Evolutionary conservation across 2,113 vertebrate genomes (phyloP).

Genomic region (Sorex araneus): DNA sequence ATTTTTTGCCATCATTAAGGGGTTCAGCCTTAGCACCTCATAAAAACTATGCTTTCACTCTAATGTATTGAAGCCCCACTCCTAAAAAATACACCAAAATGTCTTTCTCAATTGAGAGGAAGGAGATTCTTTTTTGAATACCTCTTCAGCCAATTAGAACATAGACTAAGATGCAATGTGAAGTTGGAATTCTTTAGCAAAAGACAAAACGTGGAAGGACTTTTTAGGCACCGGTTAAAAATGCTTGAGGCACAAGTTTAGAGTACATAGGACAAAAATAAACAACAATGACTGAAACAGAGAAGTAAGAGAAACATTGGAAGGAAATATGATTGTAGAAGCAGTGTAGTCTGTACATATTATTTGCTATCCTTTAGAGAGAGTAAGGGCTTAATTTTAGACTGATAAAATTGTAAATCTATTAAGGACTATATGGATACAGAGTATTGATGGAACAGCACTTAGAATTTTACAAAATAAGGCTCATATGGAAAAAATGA

Average conservation of each 20-base stretch:
- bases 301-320: not conserved
- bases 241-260: not conserved
- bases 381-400: not conserved
- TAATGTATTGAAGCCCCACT: not conserved
- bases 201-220: not conserved
- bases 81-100: not conserved
- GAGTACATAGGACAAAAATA: not conserved
- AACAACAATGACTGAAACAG: not conserved
- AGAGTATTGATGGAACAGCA: not conserved
- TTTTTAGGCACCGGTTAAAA: not conserved
- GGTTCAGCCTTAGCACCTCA: not conserved
- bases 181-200: not conserved
- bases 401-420: not conserved
- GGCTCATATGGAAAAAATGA: not conserved
- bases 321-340: not conserved
- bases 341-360: not conserved
- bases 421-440: not conserved
- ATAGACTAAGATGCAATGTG: not conserved
- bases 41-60: not conserved
- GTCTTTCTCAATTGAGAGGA: not conserved
- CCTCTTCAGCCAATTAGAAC: not conserved
- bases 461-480: constrained; percentile 26
- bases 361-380: not conserved
- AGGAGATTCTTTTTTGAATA: not conserved
- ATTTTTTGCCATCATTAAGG: constrained; percentile 14